These are phyloP conservation scores for Notoglanidium macrostoma DNA, from an alignment of 2,797 vertebrate genomes.

Conservation along the genomic window DNA sequence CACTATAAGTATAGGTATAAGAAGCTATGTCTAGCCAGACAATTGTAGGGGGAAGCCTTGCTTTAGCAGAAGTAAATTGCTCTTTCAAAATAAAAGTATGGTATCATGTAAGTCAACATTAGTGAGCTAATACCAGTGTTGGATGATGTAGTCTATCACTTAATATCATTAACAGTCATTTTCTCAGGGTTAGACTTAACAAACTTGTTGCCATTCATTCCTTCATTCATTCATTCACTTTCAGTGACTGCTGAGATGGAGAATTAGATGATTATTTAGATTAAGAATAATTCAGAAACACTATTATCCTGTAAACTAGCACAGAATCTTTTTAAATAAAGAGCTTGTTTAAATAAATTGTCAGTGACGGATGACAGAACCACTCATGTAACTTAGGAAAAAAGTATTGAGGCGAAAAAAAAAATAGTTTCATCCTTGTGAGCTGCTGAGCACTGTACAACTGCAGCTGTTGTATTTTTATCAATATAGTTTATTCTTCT, in stretches of 20 bases:
- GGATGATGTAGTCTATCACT: background rate
- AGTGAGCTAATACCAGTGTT: background rate
- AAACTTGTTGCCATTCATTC: background rate
- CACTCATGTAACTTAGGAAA: background rate
- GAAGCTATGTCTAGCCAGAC: constrained; percentile 12
- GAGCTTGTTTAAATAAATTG: background rate
- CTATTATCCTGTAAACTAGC: background rate
- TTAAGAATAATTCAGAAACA: background rate
- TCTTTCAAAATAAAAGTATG: constrained; percentile 7
- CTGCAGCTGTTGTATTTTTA: background rate
- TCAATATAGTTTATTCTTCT: too few relatives aligned
- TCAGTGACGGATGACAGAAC: background rate
- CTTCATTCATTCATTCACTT: too few relatives aligned
- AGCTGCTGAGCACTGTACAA: background rate
- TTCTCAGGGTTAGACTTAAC: background rate
- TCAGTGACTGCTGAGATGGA: too few relatives aligned
- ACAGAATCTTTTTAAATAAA: background rate
- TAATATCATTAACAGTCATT: background rate
- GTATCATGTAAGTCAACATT: background rate
- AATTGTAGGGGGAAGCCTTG: background rate
- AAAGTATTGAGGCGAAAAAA: background rate
- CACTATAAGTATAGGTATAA: constrained; percentile 7
- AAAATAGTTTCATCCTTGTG: background rate
- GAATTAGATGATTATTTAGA: background rate
- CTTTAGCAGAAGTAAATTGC: background rate